Percentiles rank a stretch among this genome's conserved stretches.
Conservation (phyloP, 1,140 invertebrate species). For the Drosophila kepulauana region DNA sequence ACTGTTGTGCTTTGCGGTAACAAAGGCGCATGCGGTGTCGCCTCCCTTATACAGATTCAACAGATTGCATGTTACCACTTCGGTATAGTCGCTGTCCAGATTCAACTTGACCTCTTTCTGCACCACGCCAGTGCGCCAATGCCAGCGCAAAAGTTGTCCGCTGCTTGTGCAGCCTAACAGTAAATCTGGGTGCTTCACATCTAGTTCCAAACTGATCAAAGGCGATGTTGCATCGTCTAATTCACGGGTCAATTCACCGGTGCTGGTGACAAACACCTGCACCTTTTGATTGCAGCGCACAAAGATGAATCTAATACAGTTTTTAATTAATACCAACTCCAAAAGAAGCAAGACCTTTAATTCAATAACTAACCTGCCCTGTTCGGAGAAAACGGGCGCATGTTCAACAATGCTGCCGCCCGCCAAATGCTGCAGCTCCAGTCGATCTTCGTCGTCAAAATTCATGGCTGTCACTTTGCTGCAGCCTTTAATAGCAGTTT, state of each 20-base stretch:
- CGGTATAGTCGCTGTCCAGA: background rate
- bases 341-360: background rate
- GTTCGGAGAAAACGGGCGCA: conserved; percentile 87
- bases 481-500: conserved; percentile 18
- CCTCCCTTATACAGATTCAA: conserved; percentile 67
- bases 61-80: conserved; percentile 65
- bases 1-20: conserved; percentile 48
- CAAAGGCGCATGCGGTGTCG: conserved; percentile 65
- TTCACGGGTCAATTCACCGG: conserved; percentile 86
- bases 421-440: conserved; percentile 84
- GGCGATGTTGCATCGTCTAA: conserved; percentile 85
- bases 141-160: conserved; percentile 86
- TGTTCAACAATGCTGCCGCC: conserved; percentile 88
- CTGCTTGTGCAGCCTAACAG: conserved; percentile 86
- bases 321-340: background rate
- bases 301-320: conserved; percentile 86
- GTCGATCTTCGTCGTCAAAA: conserved; percentile 67
- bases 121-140: conserved; percentile 86
- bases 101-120: conserved; percentile 68
- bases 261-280: conserved; percentile 87
- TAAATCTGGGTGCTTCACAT: conserved; percentile 84
- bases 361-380: conserved; percentile 87
- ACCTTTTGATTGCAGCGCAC: conserved; percentile 86
- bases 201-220: conserved; percentile 86
- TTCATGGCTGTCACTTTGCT: conserved; percentile 53